phyloP scores from a whole-genome alignment of 2,797 vertebrate genomes.

The Myripristis jacobus region DNA sequence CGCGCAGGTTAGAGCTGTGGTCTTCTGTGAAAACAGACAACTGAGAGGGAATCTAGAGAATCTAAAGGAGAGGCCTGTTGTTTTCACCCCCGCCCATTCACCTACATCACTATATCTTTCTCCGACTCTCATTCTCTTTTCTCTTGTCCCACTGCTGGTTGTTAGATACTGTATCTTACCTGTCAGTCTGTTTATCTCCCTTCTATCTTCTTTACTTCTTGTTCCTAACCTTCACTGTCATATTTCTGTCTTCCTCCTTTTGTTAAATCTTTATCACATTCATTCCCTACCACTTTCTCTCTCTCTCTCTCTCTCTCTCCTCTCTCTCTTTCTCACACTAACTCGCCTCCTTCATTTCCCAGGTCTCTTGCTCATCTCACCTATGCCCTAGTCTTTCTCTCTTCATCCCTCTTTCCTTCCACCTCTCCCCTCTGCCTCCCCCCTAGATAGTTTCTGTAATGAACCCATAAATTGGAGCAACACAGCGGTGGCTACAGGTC shows the following conservation, averaged over 20 bases:
- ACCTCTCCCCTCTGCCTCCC: constrained; percentile 45
- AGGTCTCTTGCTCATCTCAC: constrained; percentile 38
- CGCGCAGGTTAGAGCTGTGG: constrained; percentile 24
- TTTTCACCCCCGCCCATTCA: neutral
- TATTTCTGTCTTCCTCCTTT: constrained; percentile 60
- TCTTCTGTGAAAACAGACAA: constrained; percentile 26
- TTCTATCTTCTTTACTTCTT: constrained; percentile 30
- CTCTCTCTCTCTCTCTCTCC: neutral
- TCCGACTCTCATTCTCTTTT: constrained; percentile 16
- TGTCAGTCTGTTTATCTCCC: constrained; percentile 16
- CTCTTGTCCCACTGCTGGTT: constrained; percentile 17
- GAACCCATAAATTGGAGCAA: constrained; percentile 87
- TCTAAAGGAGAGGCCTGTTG: constrained; percentile 27
- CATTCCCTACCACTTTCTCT: constrained; percentile 9
- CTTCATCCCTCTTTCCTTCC: constrained; percentile 53
- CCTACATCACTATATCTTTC: constrained; percentile 9
- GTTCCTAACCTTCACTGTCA: constrained; percentile 49
- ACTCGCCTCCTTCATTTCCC: constrained; percentile 55
- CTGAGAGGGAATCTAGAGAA: constrained; percentile 9
- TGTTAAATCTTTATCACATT: constrained; percentile 68
- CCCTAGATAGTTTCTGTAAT: constrained; percentile 81
- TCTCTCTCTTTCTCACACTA: constrained; percentile 6
- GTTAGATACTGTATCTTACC: constrained; percentile 23
- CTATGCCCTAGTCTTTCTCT: constrained; percentile 45
- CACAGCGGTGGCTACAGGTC: constrained; percentile 85